phyloP scores from a whole-genome alignment of 2,113 vertebrate genomes.

The Casuarius casuarius region DNA sequence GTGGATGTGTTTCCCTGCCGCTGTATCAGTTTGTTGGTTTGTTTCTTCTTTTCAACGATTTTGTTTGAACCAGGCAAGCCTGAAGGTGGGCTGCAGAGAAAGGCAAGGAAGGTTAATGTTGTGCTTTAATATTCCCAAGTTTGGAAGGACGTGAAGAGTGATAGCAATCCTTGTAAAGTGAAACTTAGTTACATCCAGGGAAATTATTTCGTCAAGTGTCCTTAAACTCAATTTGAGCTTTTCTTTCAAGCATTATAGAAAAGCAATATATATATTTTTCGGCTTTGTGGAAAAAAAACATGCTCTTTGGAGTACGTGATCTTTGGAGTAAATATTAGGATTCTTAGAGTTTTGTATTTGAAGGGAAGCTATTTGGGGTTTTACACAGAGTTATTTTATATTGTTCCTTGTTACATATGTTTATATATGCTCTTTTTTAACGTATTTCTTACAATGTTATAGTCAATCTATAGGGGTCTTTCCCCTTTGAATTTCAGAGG shows the following conservation, averaged over 20 bases:
- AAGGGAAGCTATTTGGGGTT: background rate
- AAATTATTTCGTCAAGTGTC: background rate
- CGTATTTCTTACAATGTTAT: background rate
- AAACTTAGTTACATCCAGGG: background rate
- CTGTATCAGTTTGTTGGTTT: rapidly evolving
- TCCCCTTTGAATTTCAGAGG: background rate
- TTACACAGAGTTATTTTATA: background rate
- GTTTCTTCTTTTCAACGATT: rapidly evolving
- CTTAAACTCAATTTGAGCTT: background rate
- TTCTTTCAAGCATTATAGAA: background rate
- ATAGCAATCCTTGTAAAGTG: too few relatives aligned
- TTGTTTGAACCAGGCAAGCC: background rate
- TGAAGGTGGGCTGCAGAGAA: background rate
- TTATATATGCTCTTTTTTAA: background rate
- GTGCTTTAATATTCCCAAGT: rapidly evolving
- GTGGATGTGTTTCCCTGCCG: rapidly evolving
- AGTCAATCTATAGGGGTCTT: background rate
- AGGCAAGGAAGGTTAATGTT: rapidly evolving
- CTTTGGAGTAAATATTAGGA: background rate
- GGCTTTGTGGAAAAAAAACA: background rate
- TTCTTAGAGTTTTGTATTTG: background rate
- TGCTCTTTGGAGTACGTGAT: background rate
- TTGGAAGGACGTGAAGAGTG: rapidly evolving
- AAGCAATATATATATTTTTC: background rate
- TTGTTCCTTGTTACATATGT: background rate